Evolutionary conservation across 1,140 invertebrate genomes (phyloP).

Genomic region (Sitodiplosis mosellana): DNA sequence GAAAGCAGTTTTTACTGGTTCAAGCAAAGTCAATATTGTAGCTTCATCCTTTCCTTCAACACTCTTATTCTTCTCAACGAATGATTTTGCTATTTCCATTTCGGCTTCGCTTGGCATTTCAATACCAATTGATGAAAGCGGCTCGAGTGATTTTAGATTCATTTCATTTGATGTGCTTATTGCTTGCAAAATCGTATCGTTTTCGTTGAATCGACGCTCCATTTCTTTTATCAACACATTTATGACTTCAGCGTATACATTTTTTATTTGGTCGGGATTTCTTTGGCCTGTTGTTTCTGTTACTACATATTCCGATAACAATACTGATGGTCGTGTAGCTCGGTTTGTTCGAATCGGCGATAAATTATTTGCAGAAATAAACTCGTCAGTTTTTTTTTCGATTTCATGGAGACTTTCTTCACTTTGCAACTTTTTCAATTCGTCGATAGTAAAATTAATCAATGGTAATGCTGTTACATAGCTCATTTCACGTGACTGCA

Average conservation of each 20-base stretch:
- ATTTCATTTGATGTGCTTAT: background rate
- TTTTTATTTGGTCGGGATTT: background rate
- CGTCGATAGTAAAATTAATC: background rate
- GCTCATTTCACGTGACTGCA: background rate
- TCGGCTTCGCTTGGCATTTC: background rate
- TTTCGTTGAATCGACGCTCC: background rate
- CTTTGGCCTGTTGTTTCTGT: background rate
- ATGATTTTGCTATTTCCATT: background rate
- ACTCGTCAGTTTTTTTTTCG: background rate
- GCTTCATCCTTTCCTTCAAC: too few species aligned
- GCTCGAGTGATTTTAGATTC: background rate
- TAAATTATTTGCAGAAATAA: background rate
- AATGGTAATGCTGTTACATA: background rate
- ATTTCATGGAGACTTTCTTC: background rate
- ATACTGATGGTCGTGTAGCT: background rate
- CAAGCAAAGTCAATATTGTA: too few species aligned
- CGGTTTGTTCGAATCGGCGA: background rate
- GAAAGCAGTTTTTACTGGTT: too few species aligned
- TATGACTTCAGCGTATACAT: background rate
- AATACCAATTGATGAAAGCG: background rate
- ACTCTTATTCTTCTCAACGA: too few species aligned
- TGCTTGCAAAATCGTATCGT: background rate
- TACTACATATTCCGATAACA: too few species aligned
- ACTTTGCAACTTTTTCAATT: background rate
- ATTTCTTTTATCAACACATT: background rate